Percentiles rank a stretch among this genome's conserved stretches.
phyloP scores from a whole-genome alignment of 2,888 invertebrate species.

The Bugula neritina region DNA sequence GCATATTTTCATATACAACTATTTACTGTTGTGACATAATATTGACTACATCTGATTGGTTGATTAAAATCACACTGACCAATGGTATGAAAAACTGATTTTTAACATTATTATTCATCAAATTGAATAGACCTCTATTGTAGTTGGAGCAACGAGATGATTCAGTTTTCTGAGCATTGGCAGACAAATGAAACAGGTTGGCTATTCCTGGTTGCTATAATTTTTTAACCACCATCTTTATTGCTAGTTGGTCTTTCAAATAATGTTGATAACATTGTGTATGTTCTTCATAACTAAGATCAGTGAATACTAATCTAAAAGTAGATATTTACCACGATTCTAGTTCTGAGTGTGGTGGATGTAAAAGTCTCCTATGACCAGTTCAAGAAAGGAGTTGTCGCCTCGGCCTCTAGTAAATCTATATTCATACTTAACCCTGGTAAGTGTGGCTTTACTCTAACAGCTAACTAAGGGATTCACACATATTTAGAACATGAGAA shows the following conservation, averaged over 20 bases:
- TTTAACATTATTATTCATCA: too few species aligned
- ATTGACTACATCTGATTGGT: too few species aligned
- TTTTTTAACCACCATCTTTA: not conserved
- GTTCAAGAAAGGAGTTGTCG: slow-evolving; percentile 45
- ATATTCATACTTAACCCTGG: slow-evolving; percentile 49
- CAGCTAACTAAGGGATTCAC: not conserved
- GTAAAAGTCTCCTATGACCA: slow-evolving; percentile 44
- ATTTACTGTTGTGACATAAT: too few species aligned
- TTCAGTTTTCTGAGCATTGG: slow-evolving; percentile 25
- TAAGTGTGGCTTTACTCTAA: slow-evolving; percentile 31
- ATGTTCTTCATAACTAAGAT: too few species aligned
- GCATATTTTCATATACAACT: too few species aligned
- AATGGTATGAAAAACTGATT: too few species aligned
- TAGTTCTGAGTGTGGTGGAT: slow-evolving; percentile 48
- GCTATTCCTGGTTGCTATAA: not conserved
- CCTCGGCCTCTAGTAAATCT: slow-evolving; percentile 45
- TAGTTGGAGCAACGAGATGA: slow-evolving; percentile 23
- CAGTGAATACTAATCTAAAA: too few species aligned
- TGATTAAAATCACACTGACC: too few species aligned
- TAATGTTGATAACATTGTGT: too few species aligned
- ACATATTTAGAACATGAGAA: not conserved
- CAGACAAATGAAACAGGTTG: slow-evolving; percentile 17
- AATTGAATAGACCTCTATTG: too few species aligned
- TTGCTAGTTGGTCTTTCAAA: not conserved
- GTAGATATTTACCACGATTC: too few species aligned